Percentiles rank a stretch among this genome's conserved stretches.
phyloP scores from a whole-genome alignment of 1,140 invertebrate genomes.

The Trachymyrmex septentrionalis region DNA sequence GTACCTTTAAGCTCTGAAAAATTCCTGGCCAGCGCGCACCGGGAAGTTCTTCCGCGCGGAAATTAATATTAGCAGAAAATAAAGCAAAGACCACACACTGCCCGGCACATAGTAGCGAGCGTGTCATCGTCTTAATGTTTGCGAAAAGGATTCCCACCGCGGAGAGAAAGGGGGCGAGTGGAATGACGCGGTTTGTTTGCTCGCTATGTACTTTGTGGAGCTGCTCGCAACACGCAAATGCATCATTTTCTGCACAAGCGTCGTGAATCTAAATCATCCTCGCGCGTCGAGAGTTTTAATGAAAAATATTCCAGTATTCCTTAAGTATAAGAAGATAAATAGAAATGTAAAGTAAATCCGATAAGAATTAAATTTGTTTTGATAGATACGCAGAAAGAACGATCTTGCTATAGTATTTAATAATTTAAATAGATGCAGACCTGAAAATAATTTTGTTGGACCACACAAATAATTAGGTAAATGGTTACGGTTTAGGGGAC shows the following conservation, averaged over 20 bases:
- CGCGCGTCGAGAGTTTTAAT: neutral
- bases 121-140: constrained; percentile 65
- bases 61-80: constrained; percentile 64
- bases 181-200: constrained; percentile 56
- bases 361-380: neutral
- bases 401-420: too few species aligned
- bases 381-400: neutral
- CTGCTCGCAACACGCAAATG: constrained; percentile 36
- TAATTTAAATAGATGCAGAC: too few species aligned
- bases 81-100: constrained; percentile 50
- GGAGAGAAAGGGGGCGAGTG: constrained; percentile 1
- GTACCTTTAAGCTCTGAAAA: constrained; percentile 52
- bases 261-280: constrained; percentile 14
- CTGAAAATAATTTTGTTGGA: too few species aligned
- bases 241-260: constrained; percentile 21
- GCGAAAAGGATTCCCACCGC: constrained; percentile 54
- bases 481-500: too few species aligned
- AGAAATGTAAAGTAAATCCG: constrained; percentile 7
- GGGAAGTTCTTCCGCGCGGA: constrained; percentile 58
- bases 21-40: constrained; percentile 29
- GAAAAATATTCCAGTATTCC: neutral
- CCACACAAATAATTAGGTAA: too few species aligned
- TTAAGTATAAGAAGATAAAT: neutral
- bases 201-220: constrained; percentile 46
- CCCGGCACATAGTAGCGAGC: constrained; percentile 48